Conservation (phyloP, 2,888 invertebrate genomes). For the Stratiomys singularior region DNA sequence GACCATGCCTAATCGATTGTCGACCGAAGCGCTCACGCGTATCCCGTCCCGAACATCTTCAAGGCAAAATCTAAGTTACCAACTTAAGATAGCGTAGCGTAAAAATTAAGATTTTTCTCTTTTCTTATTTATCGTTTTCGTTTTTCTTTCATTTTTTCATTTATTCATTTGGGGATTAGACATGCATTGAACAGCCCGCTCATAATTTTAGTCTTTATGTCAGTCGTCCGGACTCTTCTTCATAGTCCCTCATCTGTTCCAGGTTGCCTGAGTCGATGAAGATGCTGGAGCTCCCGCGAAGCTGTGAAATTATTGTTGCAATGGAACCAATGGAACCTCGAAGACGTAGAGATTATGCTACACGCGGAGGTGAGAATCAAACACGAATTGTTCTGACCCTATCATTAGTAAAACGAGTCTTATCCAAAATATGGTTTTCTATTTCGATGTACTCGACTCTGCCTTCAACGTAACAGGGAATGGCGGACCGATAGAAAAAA, state of each 20-base stretch:
- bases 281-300: slow-evolving; percentile 43
- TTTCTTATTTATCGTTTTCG: too few species aligned
- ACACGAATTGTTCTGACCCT: slow-evolving; percentile 48
- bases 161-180: slow-evolving; percentile 29
- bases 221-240: slow-evolving; percentile 3
- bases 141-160: too few species aligned
- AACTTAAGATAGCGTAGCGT: slow-evolving; percentile 10
- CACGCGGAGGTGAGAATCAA: slow-evolving; percentile 40
- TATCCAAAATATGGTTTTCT: slow-evolving; percentile 29
- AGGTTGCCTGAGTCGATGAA: background rate
- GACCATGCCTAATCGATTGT: slow-evolving; percentile 39
- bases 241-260: background rate
- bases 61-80: background rate
- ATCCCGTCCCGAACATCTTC: background rate
- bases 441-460: background rate
- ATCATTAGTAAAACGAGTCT: slow-evolving; percentile 48
- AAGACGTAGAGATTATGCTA: background rate
- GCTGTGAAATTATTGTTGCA: slow-evolving; percentile 49
- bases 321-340: background rate
- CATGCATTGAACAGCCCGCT: slow-evolving; percentile 27
- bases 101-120: slow-evolving; percentile 23
- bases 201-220: slow-evolving; percentile 39
- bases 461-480: background rate
- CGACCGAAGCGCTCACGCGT: slow-evolving; percentile 5
- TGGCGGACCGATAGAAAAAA: background rate